These are phyloP conservation scores for Clivina fossor DNA, from an alignment of 2,888 invertebrate species.

Conservation along the genomic window DNA sequence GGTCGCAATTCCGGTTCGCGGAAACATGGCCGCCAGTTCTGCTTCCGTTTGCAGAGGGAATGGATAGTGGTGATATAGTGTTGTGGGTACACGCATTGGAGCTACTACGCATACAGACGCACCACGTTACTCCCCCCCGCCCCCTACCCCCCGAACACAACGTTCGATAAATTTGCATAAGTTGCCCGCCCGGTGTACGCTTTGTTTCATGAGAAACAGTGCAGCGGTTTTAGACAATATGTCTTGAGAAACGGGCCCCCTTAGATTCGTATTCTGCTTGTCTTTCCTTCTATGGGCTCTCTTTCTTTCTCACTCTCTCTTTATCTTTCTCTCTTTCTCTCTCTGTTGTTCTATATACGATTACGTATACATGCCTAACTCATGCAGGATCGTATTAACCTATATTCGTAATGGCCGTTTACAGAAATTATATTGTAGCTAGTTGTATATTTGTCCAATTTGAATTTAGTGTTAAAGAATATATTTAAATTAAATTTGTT, in stretches of 20 bases:
- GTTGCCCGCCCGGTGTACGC: conserved; percentile 23
- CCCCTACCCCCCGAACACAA: neutral
- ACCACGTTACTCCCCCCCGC: neutral
- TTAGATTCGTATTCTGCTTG: conserved; percentile 3
- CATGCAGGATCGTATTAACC: no score
- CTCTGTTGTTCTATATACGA: neutral
- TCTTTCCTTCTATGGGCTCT: neutral
- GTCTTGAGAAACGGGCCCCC: conserved; percentile 24
- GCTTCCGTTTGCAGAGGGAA: neutral
- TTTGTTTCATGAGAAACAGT: conserved; percentile 33
- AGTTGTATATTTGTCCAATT: no score
- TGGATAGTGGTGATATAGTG: neutral
- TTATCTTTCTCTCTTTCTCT: neutral
- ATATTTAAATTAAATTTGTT: no score
- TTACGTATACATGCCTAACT: no score
- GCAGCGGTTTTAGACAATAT: conserved; percentile 31
- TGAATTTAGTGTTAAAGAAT: no score
- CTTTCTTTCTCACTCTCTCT: conserved; percentile 6
- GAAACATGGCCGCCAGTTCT: neutral
- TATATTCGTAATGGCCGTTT: no score
- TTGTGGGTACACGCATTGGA: neutral
- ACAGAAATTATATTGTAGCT: no score
- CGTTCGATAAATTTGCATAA: conserved; percentile 34
- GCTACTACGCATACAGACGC: conserved; percentile 4
- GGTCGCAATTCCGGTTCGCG: conserved; percentile 14